Evolutionary conservation across 2,797 vertebrate species (phyloP).

Genomic region (Pipistrellus pygmaeus): DNA sequence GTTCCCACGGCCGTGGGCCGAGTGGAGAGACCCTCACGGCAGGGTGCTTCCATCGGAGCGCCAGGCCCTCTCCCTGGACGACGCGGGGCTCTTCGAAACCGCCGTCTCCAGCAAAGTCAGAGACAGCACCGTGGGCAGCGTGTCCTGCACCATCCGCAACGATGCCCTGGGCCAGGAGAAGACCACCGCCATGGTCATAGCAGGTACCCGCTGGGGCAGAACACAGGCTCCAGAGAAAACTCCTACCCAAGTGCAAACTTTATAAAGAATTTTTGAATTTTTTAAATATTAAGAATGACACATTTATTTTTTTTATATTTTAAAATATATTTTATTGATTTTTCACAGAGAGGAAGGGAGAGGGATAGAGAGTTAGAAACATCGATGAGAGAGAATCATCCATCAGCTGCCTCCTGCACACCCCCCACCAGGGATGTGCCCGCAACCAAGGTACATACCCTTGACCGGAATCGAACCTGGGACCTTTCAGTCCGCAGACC

Average conservation of each 20-base stretch:
- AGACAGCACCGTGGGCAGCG: constrained; percentile 53
- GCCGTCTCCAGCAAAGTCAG: constrained; percentile 60
- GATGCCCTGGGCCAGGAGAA: constrained; percentile 34
- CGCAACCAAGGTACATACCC: no score
- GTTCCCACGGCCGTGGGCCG: constrained; percentile 62
- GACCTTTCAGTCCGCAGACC: no score
- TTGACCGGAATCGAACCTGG: no score
- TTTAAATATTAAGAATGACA: neutral
- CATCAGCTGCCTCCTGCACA: no score
- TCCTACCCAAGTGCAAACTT: neutral
- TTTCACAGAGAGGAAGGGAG: no score
- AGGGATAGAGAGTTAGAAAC: no score
- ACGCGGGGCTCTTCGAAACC: constrained; percentile 63
- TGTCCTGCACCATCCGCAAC: constrained; percentile 64
- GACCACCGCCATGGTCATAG: constrained; percentile 38
- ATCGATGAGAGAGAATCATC: no score
- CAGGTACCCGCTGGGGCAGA: neutral
- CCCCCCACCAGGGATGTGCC: no score
- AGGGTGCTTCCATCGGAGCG: constrained; percentile 18
- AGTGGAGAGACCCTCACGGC: constrained; percentile 71
- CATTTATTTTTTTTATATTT: no score
- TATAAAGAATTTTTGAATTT: neutral
- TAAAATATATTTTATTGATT: no score
- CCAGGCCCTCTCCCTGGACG: constrained; percentile 33
- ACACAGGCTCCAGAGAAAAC: neutral